These are phyloP conservation scores for Lagocephalus sceleratus DNA, from an alignment of 2,797 vertebrate species.

Conservation along the genomic window DNA sequence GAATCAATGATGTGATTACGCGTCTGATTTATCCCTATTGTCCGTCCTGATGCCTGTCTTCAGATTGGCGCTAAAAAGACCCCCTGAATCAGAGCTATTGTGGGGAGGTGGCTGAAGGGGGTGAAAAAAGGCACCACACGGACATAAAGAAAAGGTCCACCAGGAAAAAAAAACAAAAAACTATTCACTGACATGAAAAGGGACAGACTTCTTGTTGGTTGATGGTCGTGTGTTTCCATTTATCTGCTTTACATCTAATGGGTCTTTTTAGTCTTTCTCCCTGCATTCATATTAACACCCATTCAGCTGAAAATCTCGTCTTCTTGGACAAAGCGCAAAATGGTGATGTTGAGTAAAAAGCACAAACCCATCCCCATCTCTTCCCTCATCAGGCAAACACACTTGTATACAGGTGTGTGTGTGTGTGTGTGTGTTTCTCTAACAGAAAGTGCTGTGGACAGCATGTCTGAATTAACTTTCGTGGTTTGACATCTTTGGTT, in stretches of 20 bases:
- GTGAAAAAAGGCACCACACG: slow-evolving; percentile 15
- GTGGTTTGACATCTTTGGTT: background rate
- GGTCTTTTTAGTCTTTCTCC: slow-evolving; percentile 61
- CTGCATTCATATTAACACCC: slow-evolving; percentile 60
- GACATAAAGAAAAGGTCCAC: slow-evolving; percentile 46
- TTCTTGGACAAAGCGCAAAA: slow-evolving; percentile 55
- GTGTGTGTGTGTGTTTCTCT: too few relatives aligned
- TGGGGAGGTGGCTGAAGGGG: slow-evolving; percentile 36
- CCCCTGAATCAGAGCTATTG: slow-evolving; percentile 68
- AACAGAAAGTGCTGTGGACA: too few relatives aligned
- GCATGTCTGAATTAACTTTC: background rate
- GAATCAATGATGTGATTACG: slow-evolving; percentile 49
- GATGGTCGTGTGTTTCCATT: slow-evolving; percentile 55
- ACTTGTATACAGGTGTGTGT: background rate
- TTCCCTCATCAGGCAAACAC: background rate
- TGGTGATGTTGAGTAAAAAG: slow-evolving; percentile 48
- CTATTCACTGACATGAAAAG: slow-evolving; percentile 68
- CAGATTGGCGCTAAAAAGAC: slow-evolving; percentile 50
- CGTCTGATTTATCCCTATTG: slow-evolving; percentile 47
- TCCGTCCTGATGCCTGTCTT: slow-evolving; percentile 36
- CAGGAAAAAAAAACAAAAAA: slow-evolving; percentile 34
- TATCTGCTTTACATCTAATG: slow-evolving; percentile 70
- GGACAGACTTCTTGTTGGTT: slow-evolving; percentile 55
- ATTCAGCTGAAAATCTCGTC: slow-evolving; percentile 57
- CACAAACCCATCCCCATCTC: slow-evolving; percentile 31